phyloP scores from a whole-genome alignment of 2,113 vertebrate species.

The Raja brachyura region DNA sequence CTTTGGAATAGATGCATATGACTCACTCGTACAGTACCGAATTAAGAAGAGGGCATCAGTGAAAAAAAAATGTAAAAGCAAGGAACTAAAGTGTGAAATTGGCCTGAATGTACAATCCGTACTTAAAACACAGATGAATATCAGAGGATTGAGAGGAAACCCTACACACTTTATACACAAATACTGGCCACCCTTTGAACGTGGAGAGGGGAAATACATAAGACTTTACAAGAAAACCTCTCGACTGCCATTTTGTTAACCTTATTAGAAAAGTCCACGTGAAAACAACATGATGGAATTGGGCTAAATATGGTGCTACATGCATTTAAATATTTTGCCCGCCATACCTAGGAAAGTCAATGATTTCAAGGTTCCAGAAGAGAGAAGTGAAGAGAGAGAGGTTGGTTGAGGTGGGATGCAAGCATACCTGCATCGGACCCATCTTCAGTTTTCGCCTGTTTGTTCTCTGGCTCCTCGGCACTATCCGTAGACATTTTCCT shows the following conservation, averaged over 20 bases:
- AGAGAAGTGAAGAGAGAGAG: neutral
- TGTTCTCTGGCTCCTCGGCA: conserved; percentile 53
- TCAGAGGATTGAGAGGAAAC: neutral
- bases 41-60: neutral
- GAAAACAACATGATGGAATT: neutral
- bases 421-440: conserved; percentile 49
- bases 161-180: neutral
- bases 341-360: neutral
- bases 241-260: neutral
- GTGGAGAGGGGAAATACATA: neutral
- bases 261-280: neutral
- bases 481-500: conserved; percentile 51
- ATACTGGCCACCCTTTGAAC: neutral
- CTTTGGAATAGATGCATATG: neutral
- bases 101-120: neutral
- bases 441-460: conserved; percentile 51
- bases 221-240: neutral
- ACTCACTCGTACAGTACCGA: neutral
- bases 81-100: neutral
- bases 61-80: neutral
- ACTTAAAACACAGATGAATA: neutral
- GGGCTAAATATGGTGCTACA: neutral
- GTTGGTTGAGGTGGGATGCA: neutral
- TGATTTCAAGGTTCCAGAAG: neutral
- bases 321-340: neutral